Percentiles rank a stretch among this genome's conserved stretches.
Conservation (phyloP, 1,140 invertebrate genomes). For the Drosophila varians region DNA sequence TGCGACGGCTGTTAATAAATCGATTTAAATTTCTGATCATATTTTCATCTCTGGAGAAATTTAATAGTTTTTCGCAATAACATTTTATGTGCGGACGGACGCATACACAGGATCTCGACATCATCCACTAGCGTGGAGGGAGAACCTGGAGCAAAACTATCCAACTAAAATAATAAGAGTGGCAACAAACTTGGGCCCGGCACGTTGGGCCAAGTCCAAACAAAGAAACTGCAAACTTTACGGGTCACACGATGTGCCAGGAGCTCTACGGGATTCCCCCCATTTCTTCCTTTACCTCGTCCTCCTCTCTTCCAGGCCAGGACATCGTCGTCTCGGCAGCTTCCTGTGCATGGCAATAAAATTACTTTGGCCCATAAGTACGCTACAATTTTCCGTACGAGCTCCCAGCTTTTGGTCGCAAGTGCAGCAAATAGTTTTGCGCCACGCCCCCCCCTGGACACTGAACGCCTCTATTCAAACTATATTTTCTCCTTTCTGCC, state of each 20-base stretch:
- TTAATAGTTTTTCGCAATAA: constrained; percentile 81
- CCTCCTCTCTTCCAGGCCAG: constrained; percentile 41
- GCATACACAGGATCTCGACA: constrained; percentile 34
- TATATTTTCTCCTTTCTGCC: background rate
- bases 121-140: constrained; percentile 9
- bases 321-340: constrained; percentile 58
- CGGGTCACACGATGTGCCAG: constrained; percentile 65
- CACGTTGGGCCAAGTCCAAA: constrained; percentile 65
- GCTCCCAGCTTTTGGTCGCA: constrained; percentile 58
- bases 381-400: constrained; percentile 63
- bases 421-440: constrained; percentile 75
- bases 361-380: constrained; percentile 73
- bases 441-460: constrained; percentile 29
- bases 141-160: constrained; percentile 47
- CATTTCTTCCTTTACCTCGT: background rate
- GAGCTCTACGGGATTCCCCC: constrained; percentile 22
- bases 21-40: constrained; percentile 82
- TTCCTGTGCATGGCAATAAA: constrained; percentile 76
- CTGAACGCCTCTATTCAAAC: constrained; percentile 1
- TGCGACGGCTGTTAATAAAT: constrained; percentile 77
- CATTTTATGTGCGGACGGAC: constrained; percentile 65
- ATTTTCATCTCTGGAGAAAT: constrained; percentile 81
- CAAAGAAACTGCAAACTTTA: constrained; percentile 80
- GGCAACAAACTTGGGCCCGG: constrained; percentile 64
- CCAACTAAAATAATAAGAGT: constrained; percentile 76